A percentile compares a stretch with the other conserved stretches of the same genome.
Evolutionary conservation across 2,797 vertebrate species (phyloP).

Genomic region (Coilia nasus): DNA sequence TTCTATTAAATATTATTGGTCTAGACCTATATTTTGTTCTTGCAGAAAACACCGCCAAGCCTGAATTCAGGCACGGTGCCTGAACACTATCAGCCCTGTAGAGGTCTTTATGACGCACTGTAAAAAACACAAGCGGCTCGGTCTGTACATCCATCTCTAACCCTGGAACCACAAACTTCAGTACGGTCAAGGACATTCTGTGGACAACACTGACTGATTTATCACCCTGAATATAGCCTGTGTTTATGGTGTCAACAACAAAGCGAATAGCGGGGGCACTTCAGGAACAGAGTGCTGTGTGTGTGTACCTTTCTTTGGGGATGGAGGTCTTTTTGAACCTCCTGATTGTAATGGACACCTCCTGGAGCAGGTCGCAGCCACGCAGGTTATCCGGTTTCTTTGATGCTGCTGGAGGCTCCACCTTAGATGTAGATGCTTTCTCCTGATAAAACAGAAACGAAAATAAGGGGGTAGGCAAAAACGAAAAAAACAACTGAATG

Average conservation of each 20-base stretch:
- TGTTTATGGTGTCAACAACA: not conserved
- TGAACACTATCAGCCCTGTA: too few relatives aligned
- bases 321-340: constrained; percentile 97
- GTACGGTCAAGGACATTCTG: not conserved
- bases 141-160: not conserved
- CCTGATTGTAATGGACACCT: constrained; percentile 96
- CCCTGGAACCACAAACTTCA: not conserved
- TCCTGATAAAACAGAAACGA: constrained; percentile 73
- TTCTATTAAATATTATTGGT: too few relatives aligned
- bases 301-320: constrained; percentile 89
- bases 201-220: not conserved
- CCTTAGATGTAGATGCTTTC: constrained; percentile 87
- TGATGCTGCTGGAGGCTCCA: constrained; percentile 79
- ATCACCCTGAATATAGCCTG: not conserved
- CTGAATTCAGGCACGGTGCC: too few relatives aligned
- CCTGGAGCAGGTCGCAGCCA: constrained; percentile 95
- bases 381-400: constrained; percentile 93
- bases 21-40: too few relatives aligned
- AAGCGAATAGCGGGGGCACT: not conserved
- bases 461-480: not conserved
- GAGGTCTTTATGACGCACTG: not conserved
- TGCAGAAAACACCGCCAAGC: too few relatives aligned
- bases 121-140: not conserved
- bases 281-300: not conserved
- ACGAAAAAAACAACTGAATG: not conserved